phyloP scores from a whole-genome alignment of 1,140 invertebrate genomes.

The Luehdorfia chinensis region DNA sequence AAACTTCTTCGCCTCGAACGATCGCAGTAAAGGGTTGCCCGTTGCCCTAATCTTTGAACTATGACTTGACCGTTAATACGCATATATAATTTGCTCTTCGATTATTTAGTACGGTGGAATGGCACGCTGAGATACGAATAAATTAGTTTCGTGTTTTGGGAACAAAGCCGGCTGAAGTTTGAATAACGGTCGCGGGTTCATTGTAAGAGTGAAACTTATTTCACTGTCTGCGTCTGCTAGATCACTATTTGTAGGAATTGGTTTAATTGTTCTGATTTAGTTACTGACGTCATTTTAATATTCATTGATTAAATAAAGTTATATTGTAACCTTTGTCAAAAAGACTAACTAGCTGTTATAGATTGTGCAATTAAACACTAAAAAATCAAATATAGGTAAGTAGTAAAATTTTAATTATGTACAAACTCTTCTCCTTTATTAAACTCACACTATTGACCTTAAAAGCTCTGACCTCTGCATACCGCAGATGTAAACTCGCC shows the following conservation, averaged over 20 bases:
- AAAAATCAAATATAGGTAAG: too few relatives aligned
- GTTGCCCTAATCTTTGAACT: conserved; percentile 76
- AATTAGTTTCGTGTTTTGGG: conserved; percentile 74
- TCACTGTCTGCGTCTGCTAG: conserved; percentile 36
- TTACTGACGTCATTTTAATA: too few relatives aligned
- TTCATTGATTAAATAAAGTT: too few relatives aligned
- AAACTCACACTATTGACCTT: background rate
- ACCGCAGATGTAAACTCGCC: conserved; percentile 39
- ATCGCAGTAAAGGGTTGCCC: conserved; percentile 66
- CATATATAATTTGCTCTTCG: conserved; percentile 76
- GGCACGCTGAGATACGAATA: conserved; percentile 66
- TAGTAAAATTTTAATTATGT: too few relatives aligned
- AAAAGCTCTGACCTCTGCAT: conserved; percentile 14
- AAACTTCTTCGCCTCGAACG: conserved; percentile 65
- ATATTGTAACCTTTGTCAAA: too few relatives aligned
- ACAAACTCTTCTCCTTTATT: too few relatives aligned
- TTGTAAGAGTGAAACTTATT: conserved; percentile 59
- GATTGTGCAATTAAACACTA: too few relatives aligned
- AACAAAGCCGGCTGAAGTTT: conserved; percentile 63
- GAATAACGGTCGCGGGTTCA: conserved; percentile 63
- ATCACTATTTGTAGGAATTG: conserved; percentile 36
- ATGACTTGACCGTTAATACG: conserved; percentile 76
- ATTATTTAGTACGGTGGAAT: conserved; percentile 66
- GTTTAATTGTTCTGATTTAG: too few relatives aligned
- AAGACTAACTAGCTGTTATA: too few relatives aligned